Evolutionary conservation across 2,888 invertebrate species (phyloP), one percentile per base, ranked within the genome.

Genomic region (Polietes domitor): DNA sequence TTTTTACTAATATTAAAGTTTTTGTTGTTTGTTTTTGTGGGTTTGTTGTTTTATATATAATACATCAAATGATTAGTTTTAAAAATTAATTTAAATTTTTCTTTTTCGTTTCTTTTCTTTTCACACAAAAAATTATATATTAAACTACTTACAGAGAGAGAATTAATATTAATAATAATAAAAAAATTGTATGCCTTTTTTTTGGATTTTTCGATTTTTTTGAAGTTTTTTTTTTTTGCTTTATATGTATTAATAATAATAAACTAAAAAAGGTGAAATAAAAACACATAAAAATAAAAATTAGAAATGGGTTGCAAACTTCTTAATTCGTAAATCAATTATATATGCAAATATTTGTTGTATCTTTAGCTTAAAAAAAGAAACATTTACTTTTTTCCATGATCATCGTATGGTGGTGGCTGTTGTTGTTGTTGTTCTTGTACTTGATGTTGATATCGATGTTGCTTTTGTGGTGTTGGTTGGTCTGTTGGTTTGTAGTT

Each of bases 71-170:
- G 78, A 61, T 83, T 72, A 70, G 28, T 81, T 84, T 85, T 81
- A 82, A 82, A 86, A 81, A 86, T 82, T 75, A 68, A 68, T 81
- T 82, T 76, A 76, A 80, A 74, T 26, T 58, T 71, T 50, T 63
- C 28, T 74, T 77, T 61, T 80, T 65, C 71, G 58, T 79, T 78
- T 63, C 55, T 53, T 79, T 76, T 80, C 71, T 82, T 85, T 82
- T 86, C 82, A 86, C 81, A 79, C 65, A 73, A 85, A 78, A 79
- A 80, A 80, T 77, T 85, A 84, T 85, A 85, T 86, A 86, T 86
- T 87, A 87, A 86, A 85, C 87, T 87, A 87, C 87, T 87, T 87
- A 87, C 86, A 87, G 85, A 86, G 85, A 87, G 85, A 86, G 85
- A 85, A 85, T 87, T 84, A 84, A 85, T 83, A 85, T 86, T 80